Conservation (phyloP, 30 jellyfish, hydroid and myxozoan genomes). For the Haliclystus octoradiatus region DNA sequence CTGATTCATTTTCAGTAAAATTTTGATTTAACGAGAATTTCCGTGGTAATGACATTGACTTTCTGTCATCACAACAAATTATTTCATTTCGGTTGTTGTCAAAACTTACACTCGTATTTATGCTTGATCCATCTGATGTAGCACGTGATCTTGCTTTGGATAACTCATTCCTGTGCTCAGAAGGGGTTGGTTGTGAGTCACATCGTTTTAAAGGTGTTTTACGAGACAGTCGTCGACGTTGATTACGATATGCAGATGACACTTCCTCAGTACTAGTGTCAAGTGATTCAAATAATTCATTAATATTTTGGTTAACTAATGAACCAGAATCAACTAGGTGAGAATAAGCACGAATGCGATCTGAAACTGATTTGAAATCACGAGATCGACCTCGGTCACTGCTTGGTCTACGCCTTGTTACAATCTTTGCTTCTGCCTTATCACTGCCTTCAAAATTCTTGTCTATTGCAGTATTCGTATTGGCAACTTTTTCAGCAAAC, state of each 20-base stretch:
- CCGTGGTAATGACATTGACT: background rate
- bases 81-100: no score
- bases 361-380: background rate
- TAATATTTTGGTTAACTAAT: background rate
- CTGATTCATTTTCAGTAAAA: background rate
- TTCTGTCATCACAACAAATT: background rate
- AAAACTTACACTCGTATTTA: background rate
- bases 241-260: slow-evolving; percentile 22
- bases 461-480: background rate
- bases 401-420: background rate
- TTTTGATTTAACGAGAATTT: background rate
- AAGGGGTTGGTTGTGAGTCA: background rate
- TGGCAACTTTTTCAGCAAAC: background rate
- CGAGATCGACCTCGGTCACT: background rate
- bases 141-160: background rate
- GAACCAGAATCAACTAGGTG: background rate
- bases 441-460: background rate
- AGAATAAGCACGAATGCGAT: background rate
- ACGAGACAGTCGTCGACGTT: slow-evolving; percentile 42
- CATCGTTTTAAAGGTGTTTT: slow-evolving; percentile 17
- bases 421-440: background rate
- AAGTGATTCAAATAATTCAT: slow-evolving; percentile 55
- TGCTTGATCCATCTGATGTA: background rate
- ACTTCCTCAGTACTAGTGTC: slow-evolving; percentile 31
- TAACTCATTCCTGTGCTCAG: background rate